Conservation (phyloP, 2,113 vertebrate species). For the Ondatra zibethicus region DNA sequence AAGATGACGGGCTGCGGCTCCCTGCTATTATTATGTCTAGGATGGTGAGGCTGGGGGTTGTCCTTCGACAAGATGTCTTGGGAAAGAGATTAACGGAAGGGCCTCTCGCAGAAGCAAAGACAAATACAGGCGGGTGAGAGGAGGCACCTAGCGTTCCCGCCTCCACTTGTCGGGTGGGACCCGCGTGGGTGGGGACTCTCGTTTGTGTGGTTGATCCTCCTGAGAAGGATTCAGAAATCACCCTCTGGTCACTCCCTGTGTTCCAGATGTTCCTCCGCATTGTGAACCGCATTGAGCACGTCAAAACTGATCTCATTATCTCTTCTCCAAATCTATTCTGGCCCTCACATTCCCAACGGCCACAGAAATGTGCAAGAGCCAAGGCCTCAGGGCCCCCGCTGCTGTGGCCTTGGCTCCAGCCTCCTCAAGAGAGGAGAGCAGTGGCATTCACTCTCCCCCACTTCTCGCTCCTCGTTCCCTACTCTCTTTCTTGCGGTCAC, state of each 20-base stretch:
- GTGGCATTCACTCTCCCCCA: background rate
- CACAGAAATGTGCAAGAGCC: background rate
- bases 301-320: background rate
- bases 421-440: background rate
- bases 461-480: background rate
- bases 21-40: too few relatives aligned
- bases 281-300: background rate
- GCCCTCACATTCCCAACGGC: background rate
- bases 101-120: background rate
- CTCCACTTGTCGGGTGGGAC: fast-evolving
- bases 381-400: background rate
- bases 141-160: fast-evolving
- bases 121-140: background rate
- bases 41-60: background rate
- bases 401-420: background rate
- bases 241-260: background rate
- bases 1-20: too few relatives aligned
- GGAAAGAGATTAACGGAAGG: background rate
- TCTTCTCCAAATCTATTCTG: background rate
- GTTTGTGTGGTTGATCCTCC: background rate
- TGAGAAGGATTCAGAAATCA: background rate
- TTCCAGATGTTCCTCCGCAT: background rate
- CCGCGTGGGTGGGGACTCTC: background rate
- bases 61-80: background rate
- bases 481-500: background rate